phyloP scores from a whole-genome alignment of 1,140 invertebrate species.

The Habropoda laboriosa region DNA sequence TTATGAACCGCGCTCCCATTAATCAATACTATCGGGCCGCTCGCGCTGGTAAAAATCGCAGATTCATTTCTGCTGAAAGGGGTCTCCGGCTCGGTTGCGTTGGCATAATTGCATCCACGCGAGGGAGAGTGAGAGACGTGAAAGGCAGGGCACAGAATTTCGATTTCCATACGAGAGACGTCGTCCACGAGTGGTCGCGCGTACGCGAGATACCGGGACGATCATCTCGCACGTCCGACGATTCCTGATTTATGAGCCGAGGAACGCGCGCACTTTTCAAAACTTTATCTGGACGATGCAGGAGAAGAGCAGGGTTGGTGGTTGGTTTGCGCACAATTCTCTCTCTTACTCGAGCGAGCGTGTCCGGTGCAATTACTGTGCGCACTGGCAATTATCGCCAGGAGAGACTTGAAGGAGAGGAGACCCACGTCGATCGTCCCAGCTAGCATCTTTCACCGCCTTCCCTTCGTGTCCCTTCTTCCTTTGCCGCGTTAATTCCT shows the following conservation, averaged over 20 bases:
- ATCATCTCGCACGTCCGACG: constrained; percentile 58
- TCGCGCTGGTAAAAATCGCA: constrained; percentile 24
- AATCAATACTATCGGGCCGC: constrained; percentile 64
- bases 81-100: constrained; percentile 21
- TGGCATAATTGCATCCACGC: constrained; percentile 56
- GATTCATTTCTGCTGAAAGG: constrained; percentile 55
- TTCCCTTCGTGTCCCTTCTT: neutral
- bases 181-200: constrained; percentile 18
- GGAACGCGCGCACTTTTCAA: constrained; percentile 46
- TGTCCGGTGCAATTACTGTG: constrained; percentile 48
- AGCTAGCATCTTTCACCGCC: constrained; percentile 53
- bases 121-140: neutral
- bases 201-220: constrained; percentile 45
- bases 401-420: no score
- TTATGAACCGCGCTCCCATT: constrained; percentile 66
- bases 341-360: no score
- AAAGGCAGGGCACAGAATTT: constrained; percentile 38
- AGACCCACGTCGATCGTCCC: constrained; percentile 24
- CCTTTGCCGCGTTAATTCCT: neutral
- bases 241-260: constrained; percentile 73
- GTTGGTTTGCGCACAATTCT: no score
- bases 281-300: constrained; percentile 61
- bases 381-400: constrained; percentile 57
- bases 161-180: constrained; percentile 56
- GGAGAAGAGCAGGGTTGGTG: no score